A percentile compares a stretch with the other conserved stretches of the same genome.
Evolutionary conservation across 2,797 vertebrate species (phyloP).

Genomic region (Sebastes baramenuke): DNA sequence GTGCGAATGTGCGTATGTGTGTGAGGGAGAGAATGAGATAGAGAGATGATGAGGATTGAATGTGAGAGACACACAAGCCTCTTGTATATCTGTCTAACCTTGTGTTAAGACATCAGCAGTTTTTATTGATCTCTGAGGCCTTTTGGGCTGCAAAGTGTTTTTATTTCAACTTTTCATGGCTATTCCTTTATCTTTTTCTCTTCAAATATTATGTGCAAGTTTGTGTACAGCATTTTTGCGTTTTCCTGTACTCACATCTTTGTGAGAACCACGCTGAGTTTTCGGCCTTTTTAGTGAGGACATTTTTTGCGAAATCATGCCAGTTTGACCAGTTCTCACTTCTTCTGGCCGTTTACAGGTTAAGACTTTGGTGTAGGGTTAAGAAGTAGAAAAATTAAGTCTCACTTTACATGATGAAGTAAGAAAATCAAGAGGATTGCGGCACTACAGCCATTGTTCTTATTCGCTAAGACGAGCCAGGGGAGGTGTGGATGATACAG

Average conservation of each 20-base stretch:
- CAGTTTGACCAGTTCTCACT: not conserved
- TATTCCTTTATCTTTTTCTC: slow-evolving; percentile 1
- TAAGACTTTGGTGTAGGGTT: not conserved
- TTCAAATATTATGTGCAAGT: not conserved
- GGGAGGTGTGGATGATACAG: slow-evolving; percentile 14
- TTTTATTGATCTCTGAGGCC: slow-evolving; percentile 40
- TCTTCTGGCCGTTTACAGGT: not conserved
- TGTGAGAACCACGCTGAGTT: not conserved
- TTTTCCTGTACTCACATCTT: not conserved
- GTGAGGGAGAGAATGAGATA: not conserved
- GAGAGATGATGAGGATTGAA: slow-evolving; percentile 25
- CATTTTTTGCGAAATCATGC: not conserved
- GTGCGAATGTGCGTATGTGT: not conserved
- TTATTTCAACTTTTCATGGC: not conserved
- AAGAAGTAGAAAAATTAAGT: not conserved
- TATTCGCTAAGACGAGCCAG: slow-evolving; percentile 2
- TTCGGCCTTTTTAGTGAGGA: not conserved
- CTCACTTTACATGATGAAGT: not conserved
- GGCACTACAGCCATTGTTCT: not conserved
- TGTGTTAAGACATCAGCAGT: slow-evolving; percentile 36
- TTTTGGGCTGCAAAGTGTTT: slow-evolving; percentile 18
- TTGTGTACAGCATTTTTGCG: not conserved
- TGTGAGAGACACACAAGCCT: slow-evolving; percentile 19
- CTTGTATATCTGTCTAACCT: slow-evolving; percentile 34
- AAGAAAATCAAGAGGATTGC: not conserved